Conservation (phyloP, 2,113 vertebrate species). For the Entomyzon cyanotis region DNA sequence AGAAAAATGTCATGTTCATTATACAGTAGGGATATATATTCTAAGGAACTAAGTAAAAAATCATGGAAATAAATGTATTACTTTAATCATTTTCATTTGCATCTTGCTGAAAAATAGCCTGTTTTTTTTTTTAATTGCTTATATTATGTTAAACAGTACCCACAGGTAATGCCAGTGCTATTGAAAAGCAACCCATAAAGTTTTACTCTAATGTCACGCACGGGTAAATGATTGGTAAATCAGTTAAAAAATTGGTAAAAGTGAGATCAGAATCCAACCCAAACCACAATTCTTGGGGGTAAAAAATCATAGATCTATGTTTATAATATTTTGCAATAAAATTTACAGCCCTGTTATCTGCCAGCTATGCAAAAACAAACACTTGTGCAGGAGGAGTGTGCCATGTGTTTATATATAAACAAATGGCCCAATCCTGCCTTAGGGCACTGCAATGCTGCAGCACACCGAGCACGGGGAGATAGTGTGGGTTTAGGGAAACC, state of each 20-base stretch:
- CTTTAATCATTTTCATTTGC: background rate
- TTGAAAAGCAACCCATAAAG: background rate
- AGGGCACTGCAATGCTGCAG: constrained; percentile 51
- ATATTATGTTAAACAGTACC: background rate
- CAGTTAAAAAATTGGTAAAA: background rate
- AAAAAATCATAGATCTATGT: background rate
- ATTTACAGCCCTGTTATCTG: constrained; percentile 71
- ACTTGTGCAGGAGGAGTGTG: constrained; percentile 72
- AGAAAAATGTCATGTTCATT: background rate
- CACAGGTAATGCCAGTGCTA: background rate
- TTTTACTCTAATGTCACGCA: background rate
- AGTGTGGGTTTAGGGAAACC: background rate
- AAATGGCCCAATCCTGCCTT: constrained; percentile 66
- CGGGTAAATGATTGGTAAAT: background rate
- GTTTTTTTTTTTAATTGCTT: background rate
- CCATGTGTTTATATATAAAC: constrained; percentile 78
- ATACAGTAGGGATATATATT: background rate
- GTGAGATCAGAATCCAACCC: background rate
- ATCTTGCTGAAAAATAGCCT: background rate
- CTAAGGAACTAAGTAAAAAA: background rate
- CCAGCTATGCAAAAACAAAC: constrained; percentile 63
- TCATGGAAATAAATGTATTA: background rate
- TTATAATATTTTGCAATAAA: constrained; percentile 65
- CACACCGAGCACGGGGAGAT: background rate
- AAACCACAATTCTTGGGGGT: background rate